phyloP scores from a whole-genome alignment of 2,113 vertebrate genomes.

The Thunnus thynnus region DNA sequence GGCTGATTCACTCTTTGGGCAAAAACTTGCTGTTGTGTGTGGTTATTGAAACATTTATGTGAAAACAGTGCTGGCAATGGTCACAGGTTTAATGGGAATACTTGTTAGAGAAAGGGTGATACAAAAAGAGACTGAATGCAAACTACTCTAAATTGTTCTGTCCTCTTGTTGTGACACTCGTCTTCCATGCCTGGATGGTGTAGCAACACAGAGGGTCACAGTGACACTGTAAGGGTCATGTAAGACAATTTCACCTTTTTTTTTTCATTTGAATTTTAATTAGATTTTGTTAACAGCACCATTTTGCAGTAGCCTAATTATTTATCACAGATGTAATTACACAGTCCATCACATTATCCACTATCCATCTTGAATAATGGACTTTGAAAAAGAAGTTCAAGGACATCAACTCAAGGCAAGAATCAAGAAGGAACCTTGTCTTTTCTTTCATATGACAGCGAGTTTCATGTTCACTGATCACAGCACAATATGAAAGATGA shows the following conservation, averaged over 20 bases:
- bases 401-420: slow-evolving; percentile 54
- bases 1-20: not conserved
- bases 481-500: slow-evolving; percentile 37
- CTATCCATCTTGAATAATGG: slow-evolving; percentile 62
- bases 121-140: not conserved
- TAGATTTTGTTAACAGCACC: slow-evolving; percentile 60
- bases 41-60: slow-evolving; percentile 8
- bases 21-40: not conserved
- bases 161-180: slow-evolving; percentile 22
- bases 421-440: slow-evolving; percentile 12
- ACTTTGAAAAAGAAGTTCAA: slow-evolving; percentile 56
- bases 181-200: slow-evolving; percentile 34
- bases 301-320: slow-evolving; percentile 64
- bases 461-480: slow-evolving; percentile 55
- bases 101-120: not conserved
- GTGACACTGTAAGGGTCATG: slow-evolving; percentile 42
- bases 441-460: slow-evolving; percentile 59
- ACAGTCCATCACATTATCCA: slow-evolving; percentile 63
- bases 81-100: not conserved
- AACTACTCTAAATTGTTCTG: slow-evolving; percentile 10
- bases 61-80: slow-evolving; percentile 2
- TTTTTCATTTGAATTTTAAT: slow-evolving; percentile 65
- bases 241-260: slow-evolving; percentile 54
- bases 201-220: slow-evolving; percentile 28
- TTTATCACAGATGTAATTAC: slow-evolving; percentile 73